Percentiles rank a stretch among this genome's conserved stretches.
phyloP scores from a whole-genome alignment of 2,888 invertebrate genomes.

The Stenurella melanura region DNA sequence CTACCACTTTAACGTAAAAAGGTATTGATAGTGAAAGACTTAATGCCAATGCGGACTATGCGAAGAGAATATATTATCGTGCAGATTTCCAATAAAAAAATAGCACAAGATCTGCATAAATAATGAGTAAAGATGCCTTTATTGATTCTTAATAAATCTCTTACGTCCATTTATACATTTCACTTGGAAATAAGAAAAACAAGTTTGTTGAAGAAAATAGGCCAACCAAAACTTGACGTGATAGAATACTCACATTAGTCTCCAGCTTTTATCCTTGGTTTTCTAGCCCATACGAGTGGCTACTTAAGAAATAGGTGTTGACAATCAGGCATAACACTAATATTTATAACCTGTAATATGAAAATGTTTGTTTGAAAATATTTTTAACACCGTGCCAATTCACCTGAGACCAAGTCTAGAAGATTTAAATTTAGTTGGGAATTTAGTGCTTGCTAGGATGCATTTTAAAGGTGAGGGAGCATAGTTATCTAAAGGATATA shows the following conservation, averaged over 20 bases:
- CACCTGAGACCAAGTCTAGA: too few species aligned
- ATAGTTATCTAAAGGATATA: too few species aligned
- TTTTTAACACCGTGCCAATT: too few species aligned
- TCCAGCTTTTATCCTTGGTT: not conserved
- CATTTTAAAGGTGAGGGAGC: too few species aligned
- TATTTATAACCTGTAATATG: too few species aligned
- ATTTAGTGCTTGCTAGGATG: too few species aligned
- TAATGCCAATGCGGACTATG: not conserved
- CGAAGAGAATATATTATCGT: conserved; percentile 5
- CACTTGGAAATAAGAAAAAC: conserved; percentile 2
- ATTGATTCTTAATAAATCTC: conserved; percentile 31
- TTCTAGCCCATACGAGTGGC: not conserved
- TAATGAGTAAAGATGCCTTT: conserved; percentile 6
- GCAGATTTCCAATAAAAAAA: not conserved
- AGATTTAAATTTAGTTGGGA: too few species aligned
- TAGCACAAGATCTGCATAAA: conserved; percentile 22
- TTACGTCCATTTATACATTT: conserved; percentile 16
- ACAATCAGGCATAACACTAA: too few species aligned
- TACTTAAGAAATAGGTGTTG: too few species aligned
- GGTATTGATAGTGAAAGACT: not conserved
- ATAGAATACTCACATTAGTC: not conserved
- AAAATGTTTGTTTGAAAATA: too few species aligned
- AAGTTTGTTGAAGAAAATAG: not conserved
- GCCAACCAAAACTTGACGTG: not conserved
- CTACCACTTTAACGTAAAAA: not conserved